Conservation (phyloP, 2,888 invertebrate genomes). For the Diplazon laetatorius region DNA sequence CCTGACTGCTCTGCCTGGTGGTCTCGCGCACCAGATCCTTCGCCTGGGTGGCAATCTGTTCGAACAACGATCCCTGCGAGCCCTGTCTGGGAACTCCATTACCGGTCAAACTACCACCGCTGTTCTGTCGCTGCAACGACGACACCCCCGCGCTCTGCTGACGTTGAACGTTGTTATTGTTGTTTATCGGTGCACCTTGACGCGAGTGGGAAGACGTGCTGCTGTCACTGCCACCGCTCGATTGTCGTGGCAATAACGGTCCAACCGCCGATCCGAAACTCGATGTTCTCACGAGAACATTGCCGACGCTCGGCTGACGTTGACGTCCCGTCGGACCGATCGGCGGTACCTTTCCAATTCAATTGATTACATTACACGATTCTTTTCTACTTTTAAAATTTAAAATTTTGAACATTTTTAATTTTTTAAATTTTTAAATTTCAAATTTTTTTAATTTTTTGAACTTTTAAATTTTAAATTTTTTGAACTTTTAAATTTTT, state of each 20-base stretch:
- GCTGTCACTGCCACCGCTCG: conserved; percentile 70
- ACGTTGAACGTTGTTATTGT: conserved; percentile 53
- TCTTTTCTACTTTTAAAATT: too few relatives aligned
- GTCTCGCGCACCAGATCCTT: conserved; percentile 95
- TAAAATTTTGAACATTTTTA: too few relatives aligned
- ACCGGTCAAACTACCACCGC: conserved; percentile 68
- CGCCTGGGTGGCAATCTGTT: conserved; percentile 94
- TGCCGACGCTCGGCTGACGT: conserved; percentile 86
- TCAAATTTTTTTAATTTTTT: too few relatives aligned
- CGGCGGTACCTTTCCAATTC: conserved; percentile 82
- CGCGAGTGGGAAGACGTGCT: conserved; percentile 66
- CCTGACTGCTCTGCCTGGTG: conserved; percentile 94
- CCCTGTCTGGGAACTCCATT: conserved; percentile 87
- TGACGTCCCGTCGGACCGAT: conserved; percentile 84
- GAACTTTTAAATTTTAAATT: too few relatives aligned
- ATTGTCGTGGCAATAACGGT: conserved; percentile 73
- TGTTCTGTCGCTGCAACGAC: conserved; percentile 71
- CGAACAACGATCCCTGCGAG: conserved; percentile 92
- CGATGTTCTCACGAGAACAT: conserved; percentile 86
- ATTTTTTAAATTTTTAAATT: too few relatives aligned
- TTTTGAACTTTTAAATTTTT: too few relatives aligned
- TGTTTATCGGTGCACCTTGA: conserved; percentile 60
- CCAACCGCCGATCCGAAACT: conserved; percentile 85
- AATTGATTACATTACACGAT: not conserved
- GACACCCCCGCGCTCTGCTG: conserved; percentile 55